Conservation (phyloP, 2,797 vertebrate genomes). For the Glyptemys insculpta region DNA sequence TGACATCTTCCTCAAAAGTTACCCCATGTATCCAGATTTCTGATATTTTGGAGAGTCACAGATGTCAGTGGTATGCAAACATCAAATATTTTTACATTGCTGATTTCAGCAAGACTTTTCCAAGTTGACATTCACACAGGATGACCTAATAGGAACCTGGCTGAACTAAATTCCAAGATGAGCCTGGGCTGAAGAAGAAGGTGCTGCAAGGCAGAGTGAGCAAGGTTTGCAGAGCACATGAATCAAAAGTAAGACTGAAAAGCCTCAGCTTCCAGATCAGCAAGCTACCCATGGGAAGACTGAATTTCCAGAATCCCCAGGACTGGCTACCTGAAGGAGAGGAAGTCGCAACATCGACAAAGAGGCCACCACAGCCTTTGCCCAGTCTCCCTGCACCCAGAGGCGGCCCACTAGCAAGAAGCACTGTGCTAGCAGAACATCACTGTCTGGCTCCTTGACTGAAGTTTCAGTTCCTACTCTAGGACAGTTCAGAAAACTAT, state of each 20-base stretch:
- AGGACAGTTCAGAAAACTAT: neutral
- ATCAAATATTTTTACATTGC: constrained; percentile 34
- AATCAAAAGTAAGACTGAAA: neutral
- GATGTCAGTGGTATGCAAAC: constrained; percentile 1
- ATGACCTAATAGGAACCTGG: neutral
- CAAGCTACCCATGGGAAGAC: neutral
- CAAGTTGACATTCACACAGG: constrained; percentile 19
- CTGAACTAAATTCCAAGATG: neutral
- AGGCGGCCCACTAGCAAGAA: neutral
- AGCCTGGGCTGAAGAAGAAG: neutral
- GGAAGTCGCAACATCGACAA: neutral
- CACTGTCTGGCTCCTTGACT: neutral
- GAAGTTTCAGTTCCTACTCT: neutral
- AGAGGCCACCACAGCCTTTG: neutral
- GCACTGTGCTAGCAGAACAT: neutral
- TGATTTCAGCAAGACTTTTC: neutral
- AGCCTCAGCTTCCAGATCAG: neutral
- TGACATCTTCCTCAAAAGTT: neutral
- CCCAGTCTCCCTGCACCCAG: neutral
- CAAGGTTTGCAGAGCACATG: neutral
- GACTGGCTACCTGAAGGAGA: neutral
- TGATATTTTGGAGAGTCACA: constrained; percentile 36
- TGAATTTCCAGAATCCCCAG: neutral
- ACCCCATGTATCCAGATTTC: constrained; percentile 30
- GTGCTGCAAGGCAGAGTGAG: neutral